Conservation (phyloP, 1,140 invertebrate species). For the Aleiodes sp. region DNA sequence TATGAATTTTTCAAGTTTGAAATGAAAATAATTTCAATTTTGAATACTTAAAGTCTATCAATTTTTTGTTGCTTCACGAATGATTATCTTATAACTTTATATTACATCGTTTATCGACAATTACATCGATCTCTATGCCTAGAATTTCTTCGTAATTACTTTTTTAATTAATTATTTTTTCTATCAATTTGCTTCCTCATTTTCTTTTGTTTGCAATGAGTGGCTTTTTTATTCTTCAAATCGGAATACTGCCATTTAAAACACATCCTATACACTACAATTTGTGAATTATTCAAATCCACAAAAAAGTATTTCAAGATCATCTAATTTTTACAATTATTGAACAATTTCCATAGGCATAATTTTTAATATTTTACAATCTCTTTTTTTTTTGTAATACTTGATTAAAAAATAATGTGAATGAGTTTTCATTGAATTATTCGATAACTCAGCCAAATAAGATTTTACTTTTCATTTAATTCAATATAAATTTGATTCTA, state of each 20-base stretch:
- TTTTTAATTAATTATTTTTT: neutral
- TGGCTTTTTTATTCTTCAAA: too few species aligned
- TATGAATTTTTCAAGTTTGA: too few species aligned
- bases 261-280: neutral
- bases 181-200: neutral
- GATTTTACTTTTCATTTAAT: too few species aligned
- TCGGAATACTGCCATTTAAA: neutral
- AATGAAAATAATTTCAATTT: neutral
- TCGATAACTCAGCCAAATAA: neutral
- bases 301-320: neutral
- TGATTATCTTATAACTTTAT: neutral
- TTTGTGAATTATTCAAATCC: neutral
- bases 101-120: neutral
- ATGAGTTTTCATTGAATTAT: neutral
- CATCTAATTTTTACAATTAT: conserved; percentile 7
- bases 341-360: conserved; percentile 8
- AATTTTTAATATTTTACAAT: neutral
- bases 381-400: neutral
- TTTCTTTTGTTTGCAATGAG: too few species aligned
- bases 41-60: neutral
- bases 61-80: conserved; percentile 3
- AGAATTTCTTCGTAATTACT: neutral
- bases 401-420: neutral
- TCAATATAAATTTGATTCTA: too few species aligned
- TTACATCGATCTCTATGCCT: neutral